Percentiles rank a stretch among this genome's conserved stretches.
These are phyloP conservation scores for Anastatus disparis DNA, from an alignment of 1,140 invertebrate genomes.

Conservation along the genomic window DNA sequence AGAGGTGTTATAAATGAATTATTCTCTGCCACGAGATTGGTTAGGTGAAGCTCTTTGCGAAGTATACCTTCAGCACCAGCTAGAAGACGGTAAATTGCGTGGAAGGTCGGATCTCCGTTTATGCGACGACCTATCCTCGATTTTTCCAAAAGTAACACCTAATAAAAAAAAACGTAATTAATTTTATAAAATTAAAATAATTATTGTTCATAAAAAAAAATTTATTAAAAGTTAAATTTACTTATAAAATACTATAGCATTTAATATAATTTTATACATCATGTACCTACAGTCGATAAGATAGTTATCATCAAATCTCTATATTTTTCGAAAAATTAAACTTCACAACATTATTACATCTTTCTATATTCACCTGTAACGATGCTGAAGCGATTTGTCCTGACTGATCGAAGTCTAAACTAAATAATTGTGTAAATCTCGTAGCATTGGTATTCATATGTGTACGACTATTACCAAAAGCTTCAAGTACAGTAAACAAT, in stretches of 20 bases:
- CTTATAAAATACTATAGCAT: no score
- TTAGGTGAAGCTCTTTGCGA: constrained; percentile 84
- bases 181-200: not conserved
- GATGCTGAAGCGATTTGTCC: constrained; percentile 89
- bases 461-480: constrained; percentile 88
- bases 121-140: constrained; percentile 77
- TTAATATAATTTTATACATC: no score
- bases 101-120: constrained; percentile 80
- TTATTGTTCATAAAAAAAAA: no score
- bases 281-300: no score
- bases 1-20: constrained; percentile 80
- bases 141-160: constrained; percentile 81
- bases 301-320: no score
- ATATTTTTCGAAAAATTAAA: no score
- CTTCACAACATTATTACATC: no score
- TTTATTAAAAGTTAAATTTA: no score
- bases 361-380: constrained; percentile 75
- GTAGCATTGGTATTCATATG: constrained; percentile 87
- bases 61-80: constrained; percentile 81
- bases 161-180: constrained; percentile 36
- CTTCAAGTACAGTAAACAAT: constrained; percentile 84
- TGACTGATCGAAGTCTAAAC: constrained; percentile 91
- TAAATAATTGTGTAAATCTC: constrained; percentile 87
- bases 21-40: constrained; percentile 78
- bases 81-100: constrained; percentile 85